These are phyloP conservation scores for Pristis pectinata DNA, from an alignment of 2,797 vertebrate species.

Conservation along the genomic window DNA sequence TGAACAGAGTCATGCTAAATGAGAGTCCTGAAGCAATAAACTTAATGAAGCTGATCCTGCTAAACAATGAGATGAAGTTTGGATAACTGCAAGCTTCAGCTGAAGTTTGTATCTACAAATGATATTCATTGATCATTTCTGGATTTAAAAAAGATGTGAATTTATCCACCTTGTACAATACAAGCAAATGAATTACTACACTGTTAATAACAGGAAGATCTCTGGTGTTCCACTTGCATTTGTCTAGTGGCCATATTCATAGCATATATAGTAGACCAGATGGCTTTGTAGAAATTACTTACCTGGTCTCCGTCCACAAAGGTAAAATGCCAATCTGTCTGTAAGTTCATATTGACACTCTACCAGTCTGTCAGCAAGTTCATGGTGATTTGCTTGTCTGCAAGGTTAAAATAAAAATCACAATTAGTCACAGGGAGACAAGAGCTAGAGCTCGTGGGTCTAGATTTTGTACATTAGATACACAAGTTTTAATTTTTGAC, in stretches of 20 bases:
- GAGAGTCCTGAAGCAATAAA: background rate
- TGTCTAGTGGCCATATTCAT: background rate
- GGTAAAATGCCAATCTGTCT: conserved; percentile 87
- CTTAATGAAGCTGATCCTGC: background rate
- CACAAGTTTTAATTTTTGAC: background rate
- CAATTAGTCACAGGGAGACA: background rate
- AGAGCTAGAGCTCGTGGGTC: background rate
- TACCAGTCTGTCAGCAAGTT: conserved; percentile 84
- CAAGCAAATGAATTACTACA: background rate
- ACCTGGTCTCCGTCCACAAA: conserved; percentile 91
- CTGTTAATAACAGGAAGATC: too few relatives aligned
- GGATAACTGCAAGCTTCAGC: background rate
- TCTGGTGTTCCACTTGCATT: background rate
- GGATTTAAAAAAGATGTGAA: too few relatives aligned
- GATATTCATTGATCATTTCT: background rate
- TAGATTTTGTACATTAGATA: background rate
- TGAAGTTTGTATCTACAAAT: background rate
- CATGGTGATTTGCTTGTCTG: conserved; percentile 88
- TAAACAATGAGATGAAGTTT: background rate
- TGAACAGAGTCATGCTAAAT: background rate
- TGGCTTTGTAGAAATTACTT: conserved; percentile 43
- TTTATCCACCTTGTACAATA: background rate
- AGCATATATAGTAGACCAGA: background rate
- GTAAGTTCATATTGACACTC: conserved; percentile 96
- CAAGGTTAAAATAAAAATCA: conserved; percentile 37